phyloP scores from a whole-genome alignment of 1,140 invertebrate genomes.

The Bombus ignitus region DNA sequence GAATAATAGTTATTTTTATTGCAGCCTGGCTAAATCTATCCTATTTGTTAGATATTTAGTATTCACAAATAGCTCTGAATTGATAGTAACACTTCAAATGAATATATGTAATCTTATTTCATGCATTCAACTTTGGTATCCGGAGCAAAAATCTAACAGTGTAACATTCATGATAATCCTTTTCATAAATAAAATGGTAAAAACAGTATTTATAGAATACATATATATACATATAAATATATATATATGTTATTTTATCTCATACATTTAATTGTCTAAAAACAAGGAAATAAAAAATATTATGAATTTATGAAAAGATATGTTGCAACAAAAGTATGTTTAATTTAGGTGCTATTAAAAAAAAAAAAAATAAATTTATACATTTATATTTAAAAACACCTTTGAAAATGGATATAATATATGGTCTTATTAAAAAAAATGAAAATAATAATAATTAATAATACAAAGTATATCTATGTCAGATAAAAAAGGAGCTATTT shows the following conservation, averaged over 20 bases:
- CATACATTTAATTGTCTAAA: too few species aligned
- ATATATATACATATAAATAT: too few species aligned
- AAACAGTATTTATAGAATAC: background rate
- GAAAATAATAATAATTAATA: background rate
- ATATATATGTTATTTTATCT: too few species aligned
- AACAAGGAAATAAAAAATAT: background rate
- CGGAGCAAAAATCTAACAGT: background rate
- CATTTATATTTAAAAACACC: background rate
- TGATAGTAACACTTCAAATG: background rate
- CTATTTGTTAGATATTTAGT: background rate
- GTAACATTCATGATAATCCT: background rate
- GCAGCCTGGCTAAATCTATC: background rate
- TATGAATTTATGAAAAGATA: too few species aligned
- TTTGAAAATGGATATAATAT: too few species aligned
- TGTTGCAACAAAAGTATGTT: too few species aligned
- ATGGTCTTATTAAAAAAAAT: too few species aligned
- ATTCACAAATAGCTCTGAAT: background rate
- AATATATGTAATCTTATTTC: background rate
- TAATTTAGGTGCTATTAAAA: too few species aligned
- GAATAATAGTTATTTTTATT: background rate
- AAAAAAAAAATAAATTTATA: too few species aligned
- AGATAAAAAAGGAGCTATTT: too few species aligned
- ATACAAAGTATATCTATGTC: background rate
- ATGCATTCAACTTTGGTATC: background rate
- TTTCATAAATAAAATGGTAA: background rate